Conservation (phyloP, 2,888 invertebrate species). For the Trichogramma dendrolimi region DNA sequence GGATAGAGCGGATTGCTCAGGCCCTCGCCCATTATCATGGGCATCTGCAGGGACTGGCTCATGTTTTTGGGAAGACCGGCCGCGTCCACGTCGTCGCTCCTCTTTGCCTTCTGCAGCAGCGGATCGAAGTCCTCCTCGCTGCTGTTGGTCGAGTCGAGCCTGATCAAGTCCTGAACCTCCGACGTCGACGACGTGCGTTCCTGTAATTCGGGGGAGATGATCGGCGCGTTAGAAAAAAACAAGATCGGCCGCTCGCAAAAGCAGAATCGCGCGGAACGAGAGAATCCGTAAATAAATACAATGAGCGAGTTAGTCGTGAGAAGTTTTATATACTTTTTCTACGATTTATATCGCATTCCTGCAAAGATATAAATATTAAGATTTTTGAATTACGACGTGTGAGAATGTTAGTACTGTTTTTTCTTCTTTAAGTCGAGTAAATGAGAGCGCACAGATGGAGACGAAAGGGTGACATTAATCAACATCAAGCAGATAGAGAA, state of each 20-base stretch:
- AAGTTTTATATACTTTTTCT: neutral
- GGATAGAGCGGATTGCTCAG: conserved; percentile 56
- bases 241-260: too few species aligned
- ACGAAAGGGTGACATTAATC: too few species aligned
- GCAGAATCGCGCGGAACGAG: too few species aligned
- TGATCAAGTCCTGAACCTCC: conserved; percentile 59
- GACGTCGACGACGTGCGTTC: conserved; percentile 1
- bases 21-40: conserved; percentile 45
- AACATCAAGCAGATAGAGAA: too few species aligned
- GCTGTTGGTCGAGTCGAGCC: conserved; percentile 63
- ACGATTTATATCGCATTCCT: neutral
- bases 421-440: too few species aligned
- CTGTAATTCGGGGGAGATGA: neutral
- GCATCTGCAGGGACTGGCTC: conserved; percentile 46
- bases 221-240: too few species aligned
- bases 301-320: neutral
- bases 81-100: neutral
- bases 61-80: conserved; percentile 46
- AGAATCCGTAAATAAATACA: too few species aligned
- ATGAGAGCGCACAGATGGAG: too few species aligned
- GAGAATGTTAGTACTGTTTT: too few species aligned
- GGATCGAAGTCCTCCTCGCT: conserved; percentile 70
- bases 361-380: neutral
- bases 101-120: conserved; percentile 53
- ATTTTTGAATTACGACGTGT: too few species aligned